phyloP scores from a whole-genome alignment of 2,797 vertebrate species.

The Phalanger gymnotis region DNA sequence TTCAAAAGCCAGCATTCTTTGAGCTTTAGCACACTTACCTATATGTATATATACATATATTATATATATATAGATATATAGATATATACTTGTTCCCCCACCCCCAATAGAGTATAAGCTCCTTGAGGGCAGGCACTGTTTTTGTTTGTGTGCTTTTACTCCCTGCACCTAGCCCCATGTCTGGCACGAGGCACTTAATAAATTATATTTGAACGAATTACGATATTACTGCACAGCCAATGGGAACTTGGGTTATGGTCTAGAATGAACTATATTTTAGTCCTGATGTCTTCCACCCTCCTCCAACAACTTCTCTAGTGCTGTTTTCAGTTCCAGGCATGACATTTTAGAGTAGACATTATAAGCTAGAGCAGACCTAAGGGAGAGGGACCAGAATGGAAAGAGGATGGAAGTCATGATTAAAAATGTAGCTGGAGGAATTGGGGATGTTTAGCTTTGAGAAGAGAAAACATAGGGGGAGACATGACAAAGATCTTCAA shows the following conservation, averaged over 20 bases:
- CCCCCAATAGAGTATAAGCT: not conserved
- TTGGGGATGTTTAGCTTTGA: not conserved
- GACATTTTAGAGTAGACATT: not conserved
- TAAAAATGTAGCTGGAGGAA: not conserved
- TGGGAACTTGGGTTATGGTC: not conserved
- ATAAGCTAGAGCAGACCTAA: not conserved
- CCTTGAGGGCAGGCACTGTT: too few relatives aligned
- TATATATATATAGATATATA: too few relatives aligned
- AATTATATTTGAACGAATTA: not conserved
- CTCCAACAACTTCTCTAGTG: not conserved
- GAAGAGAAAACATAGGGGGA: not conserved
- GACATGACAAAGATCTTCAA: not conserved
- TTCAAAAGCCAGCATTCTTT: not conserved
- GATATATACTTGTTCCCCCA: too few relatives aligned
- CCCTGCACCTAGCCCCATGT: not conserved
- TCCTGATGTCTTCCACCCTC: not conserved
- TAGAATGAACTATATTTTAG: not conserved
- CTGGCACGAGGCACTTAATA: not conserved
- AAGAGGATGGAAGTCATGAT: not conserved
- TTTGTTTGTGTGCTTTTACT: not conserved
- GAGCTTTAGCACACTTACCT: not conserved
- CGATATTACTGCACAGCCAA: not conserved
- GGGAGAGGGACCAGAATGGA: not conserved
- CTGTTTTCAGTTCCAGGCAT: not conserved
- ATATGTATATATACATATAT: too few relatives aligned